phyloP scores from a whole-genome alignment of 2,888 invertebrate genomes.

The Molorchus minor region DNA sequence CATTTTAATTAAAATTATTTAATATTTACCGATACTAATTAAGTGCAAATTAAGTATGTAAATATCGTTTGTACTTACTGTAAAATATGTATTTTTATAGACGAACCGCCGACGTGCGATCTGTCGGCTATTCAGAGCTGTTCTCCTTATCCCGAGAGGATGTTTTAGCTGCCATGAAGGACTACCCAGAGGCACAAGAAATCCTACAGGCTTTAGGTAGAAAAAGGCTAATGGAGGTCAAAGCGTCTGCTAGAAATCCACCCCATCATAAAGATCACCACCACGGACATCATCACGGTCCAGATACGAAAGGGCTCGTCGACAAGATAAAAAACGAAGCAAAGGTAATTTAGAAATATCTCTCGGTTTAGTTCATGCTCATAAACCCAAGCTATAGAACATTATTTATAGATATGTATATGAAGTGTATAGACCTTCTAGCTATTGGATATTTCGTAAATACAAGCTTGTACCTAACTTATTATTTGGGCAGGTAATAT shows the following conservation, averaged over 20 bases:
- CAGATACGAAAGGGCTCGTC: conserved; percentile 73
- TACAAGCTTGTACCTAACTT: too few species aligned
- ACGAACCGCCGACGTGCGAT: conserved; percentile 94
- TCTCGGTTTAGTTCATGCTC: too few species aligned
- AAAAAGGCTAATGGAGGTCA: conserved; percentile 86
- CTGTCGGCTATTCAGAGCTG: conserved; percentile 94
- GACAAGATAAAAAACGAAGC: conserved; percentile 87
- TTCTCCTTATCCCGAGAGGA: conserved; percentile 95
- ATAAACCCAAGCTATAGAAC: too few species aligned
- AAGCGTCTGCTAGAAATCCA: conserved; percentile 60
- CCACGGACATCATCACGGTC: conserved; percentile 46
- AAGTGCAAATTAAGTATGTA: too few species aligned
- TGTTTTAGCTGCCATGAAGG: conserved; percentile 93
- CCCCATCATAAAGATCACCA: conserved; percentile 53
- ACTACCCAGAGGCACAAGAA: conserved; percentile 96
- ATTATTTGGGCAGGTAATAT: too few species aligned
- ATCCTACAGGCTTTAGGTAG: conserved; percentile 89
- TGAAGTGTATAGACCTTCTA: too few species aligned
- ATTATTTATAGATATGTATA: too few species aligned
- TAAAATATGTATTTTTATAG: conserved; percentile 66
- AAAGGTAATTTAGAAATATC: conserved; percentile 67
- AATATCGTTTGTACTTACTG: too few species aligned
- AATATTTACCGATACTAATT: too few species aligned
- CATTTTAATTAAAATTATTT: too few species aligned
- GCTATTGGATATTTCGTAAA: too few species aligned